Conservation (phyloP, 2,888 invertebrate genomes). For the Cephonodes hylas region DNA sequence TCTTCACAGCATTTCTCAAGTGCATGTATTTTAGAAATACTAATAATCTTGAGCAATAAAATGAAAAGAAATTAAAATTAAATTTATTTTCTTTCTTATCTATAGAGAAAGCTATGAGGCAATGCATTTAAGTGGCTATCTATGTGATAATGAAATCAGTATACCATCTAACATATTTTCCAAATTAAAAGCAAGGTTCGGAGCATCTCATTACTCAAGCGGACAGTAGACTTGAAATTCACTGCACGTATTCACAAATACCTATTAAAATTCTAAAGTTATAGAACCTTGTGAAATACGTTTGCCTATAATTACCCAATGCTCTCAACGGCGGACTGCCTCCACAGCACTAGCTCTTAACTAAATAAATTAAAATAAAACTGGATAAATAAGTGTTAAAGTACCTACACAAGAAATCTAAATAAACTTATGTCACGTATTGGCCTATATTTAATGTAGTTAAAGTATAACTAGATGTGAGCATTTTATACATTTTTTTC, state of each 20-base stretch:
- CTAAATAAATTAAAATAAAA: not conserved
- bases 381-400: no score
- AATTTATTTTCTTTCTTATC: not conserved
- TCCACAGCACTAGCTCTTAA: not conserved
- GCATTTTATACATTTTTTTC: no score
- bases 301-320: conserved; percentile 7
- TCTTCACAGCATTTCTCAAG: not conserved
- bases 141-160: not conserved
- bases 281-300: conserved; percentile 7
- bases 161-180: not conserved
- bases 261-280: conserved; percentile 6
- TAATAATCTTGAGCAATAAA: not conserved
- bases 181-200: not conserved
- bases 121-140: not conserved
- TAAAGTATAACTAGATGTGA: no score
- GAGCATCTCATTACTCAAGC: not conserved
- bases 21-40: not conserved
- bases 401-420: no score
- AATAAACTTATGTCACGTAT: no score
- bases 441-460: no score
- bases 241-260: conserved; percentile 3
- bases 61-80: not conserved
- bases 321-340: not conserved
- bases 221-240: not conserved
- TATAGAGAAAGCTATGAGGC: not conserved